Conservation (phyloP, 2,797 vertebrate species). For the Acipenser ruthenus region DNA sequence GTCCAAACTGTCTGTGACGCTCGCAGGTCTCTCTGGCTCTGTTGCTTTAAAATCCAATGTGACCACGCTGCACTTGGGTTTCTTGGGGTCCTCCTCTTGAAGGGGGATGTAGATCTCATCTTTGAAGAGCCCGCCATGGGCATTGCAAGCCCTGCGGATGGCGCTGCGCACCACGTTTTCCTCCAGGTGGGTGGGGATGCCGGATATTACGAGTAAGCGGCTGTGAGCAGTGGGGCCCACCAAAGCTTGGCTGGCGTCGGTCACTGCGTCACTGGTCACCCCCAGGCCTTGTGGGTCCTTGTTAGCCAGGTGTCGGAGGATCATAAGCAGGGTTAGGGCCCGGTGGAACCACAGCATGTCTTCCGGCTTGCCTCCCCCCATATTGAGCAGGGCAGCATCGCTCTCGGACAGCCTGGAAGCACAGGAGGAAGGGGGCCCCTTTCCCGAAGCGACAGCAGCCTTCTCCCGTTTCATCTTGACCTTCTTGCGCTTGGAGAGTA, state of each 20-base stretch:
- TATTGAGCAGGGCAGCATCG: slow-evolving; percentile 73
- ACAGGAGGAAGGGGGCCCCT: slow-evolving; percentile 58
- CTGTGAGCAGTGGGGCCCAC: slow-evolving; percentile 88
- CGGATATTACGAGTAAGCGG: slow-evolving; percentile 89
- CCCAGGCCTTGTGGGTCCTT: slow-evolving; percentile 91
- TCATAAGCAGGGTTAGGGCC: slow-evolving; percentile 87
- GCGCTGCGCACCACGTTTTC: slow-evolving; percentile 80
- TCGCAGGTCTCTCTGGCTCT: slow-evolving; percentile 63
- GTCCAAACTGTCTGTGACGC: slow-evolving; percentile 75
- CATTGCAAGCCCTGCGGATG: slow-evolving; percentile 89
- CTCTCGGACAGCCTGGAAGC: slow-evolving; percentile 63
- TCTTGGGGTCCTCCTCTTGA: slow-evolving; percentile 82
- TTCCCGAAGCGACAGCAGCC: slow-evolving; percentile 66
- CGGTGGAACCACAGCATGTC: slow-evolving; percentile 98
- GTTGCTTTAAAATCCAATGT: slow-evolving; percentile 57
- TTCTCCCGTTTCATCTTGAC: slow-evolving; percentile 96
- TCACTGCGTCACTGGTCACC: slow-evolving; percentile 86
- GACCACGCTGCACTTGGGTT: slow-evolving; percentile 62
- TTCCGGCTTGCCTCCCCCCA: slow-evolving; percentile 88
- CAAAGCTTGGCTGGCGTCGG: slow-evolving; percentile 88
- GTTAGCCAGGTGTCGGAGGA: slow-evolving; percentile 82
- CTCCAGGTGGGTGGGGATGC: slow-evolving; percentile 91
- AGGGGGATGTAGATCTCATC: slow-evolving; percentile 94
- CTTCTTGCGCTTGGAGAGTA: slow-evolving; percentile 93
- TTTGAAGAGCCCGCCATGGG: slow-evolving; percentile 90